Evolutionary conservation across 2,888 invertebrate species (phyloP), one percentile per base, ranked within the genome.

Genomic region (Tuberolachnus salignus): DNA sequence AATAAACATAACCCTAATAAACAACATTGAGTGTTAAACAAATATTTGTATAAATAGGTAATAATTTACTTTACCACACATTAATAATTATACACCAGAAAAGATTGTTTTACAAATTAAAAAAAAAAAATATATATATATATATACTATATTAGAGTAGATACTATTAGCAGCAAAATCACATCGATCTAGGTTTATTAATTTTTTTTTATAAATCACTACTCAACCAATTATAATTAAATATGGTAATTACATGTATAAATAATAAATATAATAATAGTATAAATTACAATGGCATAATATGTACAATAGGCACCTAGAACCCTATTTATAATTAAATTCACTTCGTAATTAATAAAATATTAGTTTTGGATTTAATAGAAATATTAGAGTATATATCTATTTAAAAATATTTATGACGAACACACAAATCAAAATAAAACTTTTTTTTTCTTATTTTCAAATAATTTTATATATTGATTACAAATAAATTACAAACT

Each of bases 201-300:
- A 34, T 51, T 49, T 42, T 9, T 51, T n/a, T 34, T 34, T 53
- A 42, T 26, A 53, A 73, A 53, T 21, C 4, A 4, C 42, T 63
- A 42, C 63, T 51, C 63, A 34, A 63, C 34, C 34, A 73, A 73
- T 42, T 63, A 63, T 63, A 61, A 42, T 73, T 61, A 63, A 51
- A 63, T 44, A 53, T 73, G 63, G 63, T 64, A 64, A 73, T 73
- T 23, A 72, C 49, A 61, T 51, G 49, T 26, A 72, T 49, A 51
- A 72, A 51, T 72, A 49, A 73, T 63, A 42, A 73, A 67, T 66
- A n/a, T n/a, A n/a, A n/a, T n/a, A n/a, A n/a, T 66, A 49, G 16
- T 67, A 26, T 64, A 64, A 74, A 74, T 64, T 53, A 74, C 53
- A 64, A 64, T 64, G 73, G 73, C 53, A 53, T 74, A 53, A 21